Conservation (phyloP, 2,888 invertebrate genomes). For the Agrypnus murinus region DNA sequence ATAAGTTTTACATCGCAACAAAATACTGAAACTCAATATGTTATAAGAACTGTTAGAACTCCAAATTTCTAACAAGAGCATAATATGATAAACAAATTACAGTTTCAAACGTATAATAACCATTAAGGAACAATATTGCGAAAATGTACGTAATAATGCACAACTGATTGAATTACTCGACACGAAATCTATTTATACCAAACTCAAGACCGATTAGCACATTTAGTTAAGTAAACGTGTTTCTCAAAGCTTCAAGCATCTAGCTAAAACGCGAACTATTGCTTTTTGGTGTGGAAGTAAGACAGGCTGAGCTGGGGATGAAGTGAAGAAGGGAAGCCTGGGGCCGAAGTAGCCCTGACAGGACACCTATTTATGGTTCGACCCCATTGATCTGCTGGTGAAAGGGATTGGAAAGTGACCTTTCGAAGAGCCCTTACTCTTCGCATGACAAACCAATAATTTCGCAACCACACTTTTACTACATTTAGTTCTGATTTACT, state of each 20-base stretch:
- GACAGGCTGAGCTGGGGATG: constrained; percentile 59
- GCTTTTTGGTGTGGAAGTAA: constrained; percentile 63
- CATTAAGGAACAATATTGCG: constrained; percentile 35
- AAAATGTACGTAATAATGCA: constrained; percentile 38
- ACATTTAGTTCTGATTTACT: constrained; percentile 25
- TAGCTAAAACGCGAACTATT: constrained; percentile 62
- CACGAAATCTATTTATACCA: constrained; percentile 46
- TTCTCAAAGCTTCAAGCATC: constrained; percentile 61
- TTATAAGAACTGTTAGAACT: not conserved
- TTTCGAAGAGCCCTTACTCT: constrained; percentile 58
- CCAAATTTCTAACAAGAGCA: not conserved
- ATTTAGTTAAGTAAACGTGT: constrained; percentile 63
- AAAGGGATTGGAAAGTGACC: constrained; percentile 62
- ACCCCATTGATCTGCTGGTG: constrained; percentile 64
- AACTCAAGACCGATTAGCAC: constrained; percentile 57
- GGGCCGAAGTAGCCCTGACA: constrained; percentile 57
- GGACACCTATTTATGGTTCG: constrained; percentile 66
- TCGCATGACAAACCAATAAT: constrained; percentile 58
- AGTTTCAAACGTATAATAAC: constrained; percentile 34
- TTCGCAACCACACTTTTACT: constrained; percentile 51
- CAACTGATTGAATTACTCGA: constrained; percentile 42
- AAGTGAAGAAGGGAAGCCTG: constrained; percentile 56
- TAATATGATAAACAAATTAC: constrained; percentile 21
- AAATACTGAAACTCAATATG: too few relatives aligned
- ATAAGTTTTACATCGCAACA: not conserved